Base-by-base conservation (phyloP, 2,888 invertebrate genomes). In the Tinea pellionella region DNA sequence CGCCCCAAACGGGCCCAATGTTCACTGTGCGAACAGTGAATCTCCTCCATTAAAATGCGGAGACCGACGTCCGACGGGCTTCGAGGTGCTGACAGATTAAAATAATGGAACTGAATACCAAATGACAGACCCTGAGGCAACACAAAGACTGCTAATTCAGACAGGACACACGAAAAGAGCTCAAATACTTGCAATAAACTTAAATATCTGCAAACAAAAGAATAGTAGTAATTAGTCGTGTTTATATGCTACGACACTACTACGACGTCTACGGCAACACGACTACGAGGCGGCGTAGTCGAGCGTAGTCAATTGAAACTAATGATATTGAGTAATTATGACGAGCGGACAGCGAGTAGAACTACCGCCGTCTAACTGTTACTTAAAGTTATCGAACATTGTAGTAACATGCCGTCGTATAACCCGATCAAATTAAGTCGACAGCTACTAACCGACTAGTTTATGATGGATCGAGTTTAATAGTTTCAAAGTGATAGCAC, bases 51-150 rank as follows among this genome's bases (percentile, higher is more conserved):
- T 55, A 55, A 55, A 55, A 55, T 55, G 55, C 55, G 29, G 4
- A 55, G 24, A 19, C 55, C 55, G 55, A 1, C 24, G 57, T 19
- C 57, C 57, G 32, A 9, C 12, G 57, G 47, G 53, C 8, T 16
- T 24, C 53, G 57, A 57, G 57, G 57, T 57, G 32, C 32, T 57
- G 57, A 57, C 57, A 32, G 57, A 57, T 57, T 57, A 57, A 57
- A 57, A 57, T 57, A 57, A 57, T 57, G 57, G 30, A 32, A 15
- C 19, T 32, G 57, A 57, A 57, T 57, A 57, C 57, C 32, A 32
- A 57, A 32, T 57, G 57, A 57, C 57, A 32, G 12, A 24, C 7
- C 55, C 55, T 55, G 4, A 47, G 47, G 47, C 37, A 9, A 37
- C 37, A 9, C 37, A n/a, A 37, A 37, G 6, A 37, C 37, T 37